Conservation (phyloP, 2,888 invertebrate genomes). For the Chironomus riparius region DNA sequence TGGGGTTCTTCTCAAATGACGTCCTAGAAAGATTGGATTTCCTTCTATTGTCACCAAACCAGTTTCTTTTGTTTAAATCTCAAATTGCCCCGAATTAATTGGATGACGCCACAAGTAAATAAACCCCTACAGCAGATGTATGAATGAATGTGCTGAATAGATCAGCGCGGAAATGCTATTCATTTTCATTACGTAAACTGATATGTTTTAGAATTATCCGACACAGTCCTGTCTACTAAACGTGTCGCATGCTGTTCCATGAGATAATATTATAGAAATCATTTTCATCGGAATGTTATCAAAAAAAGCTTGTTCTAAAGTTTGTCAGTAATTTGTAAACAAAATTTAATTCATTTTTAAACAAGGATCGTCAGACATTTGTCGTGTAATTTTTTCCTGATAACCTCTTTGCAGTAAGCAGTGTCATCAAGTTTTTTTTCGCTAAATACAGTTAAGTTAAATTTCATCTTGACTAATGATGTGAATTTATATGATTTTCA, state of each 20-base stretch:
- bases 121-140: too few relatives aligned
- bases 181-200: neutral
- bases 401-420: neutral
- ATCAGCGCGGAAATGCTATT: neutral
- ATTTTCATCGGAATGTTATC: neutral
- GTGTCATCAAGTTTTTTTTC: neutral
- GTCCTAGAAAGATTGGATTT: too few relatives aligned
- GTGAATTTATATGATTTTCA: too few relatives aligned
- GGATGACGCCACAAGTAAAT: neutral
- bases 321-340: neutral
- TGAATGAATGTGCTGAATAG: too few relatives aligned
- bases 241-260: neutral
- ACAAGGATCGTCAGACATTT: neutral
- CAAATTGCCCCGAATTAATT: too few relatives aligned
- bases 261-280: neutral
- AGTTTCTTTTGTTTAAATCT: too few relatives aligned
- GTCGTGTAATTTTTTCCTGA: neutral
- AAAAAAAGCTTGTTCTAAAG: neutral
- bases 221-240: neutral
- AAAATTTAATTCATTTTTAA: neutral
- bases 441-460: too few relatives aligned
- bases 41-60: too few relatives aligned
- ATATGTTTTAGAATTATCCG: neutral
- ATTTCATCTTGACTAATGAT: too few relatives aligned
- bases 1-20: neutral